phyloP scores from a whole-genome alignment of 2,888 invertebrate genomes.

The Ypsolopha sequella region DNA sequence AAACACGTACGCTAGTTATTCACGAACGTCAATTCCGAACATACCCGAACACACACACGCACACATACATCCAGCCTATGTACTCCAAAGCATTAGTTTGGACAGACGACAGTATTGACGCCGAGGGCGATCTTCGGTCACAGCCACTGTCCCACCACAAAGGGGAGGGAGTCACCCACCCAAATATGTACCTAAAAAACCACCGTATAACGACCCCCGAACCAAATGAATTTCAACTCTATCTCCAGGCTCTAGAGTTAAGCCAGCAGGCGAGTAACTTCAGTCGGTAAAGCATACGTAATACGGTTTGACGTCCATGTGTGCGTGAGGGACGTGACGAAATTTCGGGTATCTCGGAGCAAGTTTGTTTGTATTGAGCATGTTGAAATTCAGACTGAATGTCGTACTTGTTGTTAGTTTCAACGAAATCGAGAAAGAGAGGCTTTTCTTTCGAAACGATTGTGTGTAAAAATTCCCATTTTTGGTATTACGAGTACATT shows the following conservation, averaged over 20 bases:
- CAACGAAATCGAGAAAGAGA: no score
- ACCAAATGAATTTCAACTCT: not conserved
- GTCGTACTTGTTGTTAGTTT: no score
- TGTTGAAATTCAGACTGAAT: no score
- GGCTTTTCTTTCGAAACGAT: no score
- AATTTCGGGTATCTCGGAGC: not conserved
- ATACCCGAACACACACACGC: not conserved
- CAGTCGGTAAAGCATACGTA: constrained; percentile 7
- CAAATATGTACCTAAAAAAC: not conserved
- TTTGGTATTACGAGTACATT: no score
- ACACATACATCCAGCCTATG: not conserved
- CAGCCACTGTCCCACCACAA: constrained; percentile 11
- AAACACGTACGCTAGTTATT: not conserved
- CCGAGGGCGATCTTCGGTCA: constrained; percentile 28
- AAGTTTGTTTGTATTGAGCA: not conserved
- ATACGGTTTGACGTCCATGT: not conserved
- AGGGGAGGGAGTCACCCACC: constrained; percentile 7
- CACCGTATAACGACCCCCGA: not conserved
- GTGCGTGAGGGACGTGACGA: not conserved
- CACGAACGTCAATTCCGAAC: no score
- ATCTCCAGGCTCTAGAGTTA: no score
- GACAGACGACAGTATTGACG: constrained; percentile 39
- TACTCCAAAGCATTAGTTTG: constrained; percentile 11
- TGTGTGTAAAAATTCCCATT: no score
- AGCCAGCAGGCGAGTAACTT: not conserved